These are phyloP conservation scores for Acanthochromis polyacanthus DNA, from an alignment of 2,113 vertebrate genomes.

Conservation along the genomic window DNA sequence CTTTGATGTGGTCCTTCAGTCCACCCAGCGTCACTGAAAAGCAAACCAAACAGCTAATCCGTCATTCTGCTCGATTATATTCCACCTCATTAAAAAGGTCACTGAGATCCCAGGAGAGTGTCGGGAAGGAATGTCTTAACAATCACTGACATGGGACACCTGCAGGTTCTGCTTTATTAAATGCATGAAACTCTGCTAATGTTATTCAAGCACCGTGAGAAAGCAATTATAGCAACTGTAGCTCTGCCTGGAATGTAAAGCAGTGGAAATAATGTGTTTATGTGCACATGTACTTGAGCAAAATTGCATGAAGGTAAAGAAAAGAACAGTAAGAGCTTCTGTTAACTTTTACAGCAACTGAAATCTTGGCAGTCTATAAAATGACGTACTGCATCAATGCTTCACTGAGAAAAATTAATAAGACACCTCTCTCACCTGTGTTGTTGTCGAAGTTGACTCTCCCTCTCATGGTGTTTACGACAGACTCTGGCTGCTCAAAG, in stretches of 20 bases:
- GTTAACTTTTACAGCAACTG: not conserved
- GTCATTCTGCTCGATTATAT: constrained; percentile 28
- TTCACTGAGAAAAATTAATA: not conserved
- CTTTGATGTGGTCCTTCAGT: constrained; percentile 98
- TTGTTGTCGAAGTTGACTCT: constrained; percentile 97
- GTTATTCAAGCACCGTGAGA: not conserved
- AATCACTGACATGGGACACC: not conserved
- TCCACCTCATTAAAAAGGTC: constrained; percentile 18
- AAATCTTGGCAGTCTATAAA: constrained; percentile 1
- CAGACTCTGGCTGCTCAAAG: constrained; percentile 98
- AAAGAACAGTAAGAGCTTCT: not conserved
- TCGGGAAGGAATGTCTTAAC: not conserved
- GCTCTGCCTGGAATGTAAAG: not conserved
- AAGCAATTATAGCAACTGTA: no score
- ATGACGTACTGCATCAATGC: not conserved
- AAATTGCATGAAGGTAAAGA: not conserved
- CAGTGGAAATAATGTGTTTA: not conserved
- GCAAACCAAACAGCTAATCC: constrained; percentile 29
- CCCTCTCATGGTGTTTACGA: constrained; percentile 99
- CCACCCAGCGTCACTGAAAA: constrained; percentile 93
- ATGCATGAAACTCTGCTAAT: not conserved
- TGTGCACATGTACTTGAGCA: not conserved
- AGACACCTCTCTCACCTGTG: constrained; percentile 87
- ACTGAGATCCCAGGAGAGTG: not conserved
- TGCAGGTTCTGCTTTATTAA: constrained; percentile 1